Evolutionary conservation across 1,140 invertebrate species (phyloP), one percentile per base, ranked within the genome.

Genomic region (Drosophila azteca): DNA sequence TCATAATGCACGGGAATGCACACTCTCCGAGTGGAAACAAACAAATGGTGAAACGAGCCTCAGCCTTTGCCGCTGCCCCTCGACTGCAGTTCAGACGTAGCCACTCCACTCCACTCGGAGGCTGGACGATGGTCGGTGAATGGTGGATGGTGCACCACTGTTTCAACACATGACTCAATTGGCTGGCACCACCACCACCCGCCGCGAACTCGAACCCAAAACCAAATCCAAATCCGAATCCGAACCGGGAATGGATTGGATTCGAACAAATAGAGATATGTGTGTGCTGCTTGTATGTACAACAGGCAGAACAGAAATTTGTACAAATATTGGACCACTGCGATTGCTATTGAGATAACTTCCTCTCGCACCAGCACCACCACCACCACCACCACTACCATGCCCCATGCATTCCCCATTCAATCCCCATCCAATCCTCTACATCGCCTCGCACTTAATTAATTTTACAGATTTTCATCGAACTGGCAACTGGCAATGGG

Each of bases 391-490:
- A 20, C 17, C 17, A 20, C 17, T 1, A 20, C 17, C 17, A 20
- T 20, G 0, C 17, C 17, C 17, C 17, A 20, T 20, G 17, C 17
- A 0, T 20, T 20, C 17, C 17, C 17, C 17, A 20, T 35, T 8
- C 31, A 0, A 3, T 9, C 31, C 31, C 31, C 0, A 3, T 9
- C 31, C 31, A 35, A 9, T 35, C 46, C 67, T 13, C 46, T 17
- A 44, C 35, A 66, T 84, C 49, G 68, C 63, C 75, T 77, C 66
- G 66, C 82, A 87, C 83, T 88, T 68, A 79, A 87, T 87, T 87
- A 79, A 79, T 72, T 87, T 79, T 64, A 76, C 48, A 54, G 41
- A 64, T 45, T 31, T 46, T 39, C 17, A 31, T 50, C 17, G 39
- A 46, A 51, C 31, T 24, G 29, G 63, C 31, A 39, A 35, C 24